phyloP scores from a whole-genome alignment of 2,113 vertebrate genomes.

The Lucifuga dentata region DNA sequence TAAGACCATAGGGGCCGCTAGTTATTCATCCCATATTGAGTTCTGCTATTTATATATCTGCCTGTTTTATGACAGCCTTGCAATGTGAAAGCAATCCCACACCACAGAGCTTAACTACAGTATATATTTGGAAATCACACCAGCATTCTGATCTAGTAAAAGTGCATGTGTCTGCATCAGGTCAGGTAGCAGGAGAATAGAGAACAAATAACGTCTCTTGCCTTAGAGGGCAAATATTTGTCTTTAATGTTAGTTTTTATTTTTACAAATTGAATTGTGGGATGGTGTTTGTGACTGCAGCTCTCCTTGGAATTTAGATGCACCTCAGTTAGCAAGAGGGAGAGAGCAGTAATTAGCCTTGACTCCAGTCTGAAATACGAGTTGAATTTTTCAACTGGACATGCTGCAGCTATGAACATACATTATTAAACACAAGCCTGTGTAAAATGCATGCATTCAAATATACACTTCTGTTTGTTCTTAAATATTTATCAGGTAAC shows the following conservation, averaged over 20 bases:
- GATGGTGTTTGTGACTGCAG: constrained; percentile 37
- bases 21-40: constrained; percentile 31
- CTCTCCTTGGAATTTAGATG: constrained; percentile 21
- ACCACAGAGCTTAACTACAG: constrained; percentile 29
- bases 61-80: constrained; percentile 45
- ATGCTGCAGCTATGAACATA: constrained; percentile 13
- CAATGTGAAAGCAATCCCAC: constrained; percentile 54
- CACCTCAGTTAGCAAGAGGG: not conserved
- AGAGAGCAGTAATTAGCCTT: constrained; percentile 6
- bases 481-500: constrained; percentile 18
- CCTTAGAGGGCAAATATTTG: constrained; percentile 44
- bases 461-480: not conserved
- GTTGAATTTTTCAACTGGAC: not conserved
- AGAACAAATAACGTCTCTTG: constrained; percentile 38
- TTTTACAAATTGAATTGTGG: constrained; percentile 43
- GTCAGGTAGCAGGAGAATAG: constrained; percentile 29
- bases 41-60: constrained; percentile 20
- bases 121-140: constrained; percentile 57
- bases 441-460: not conserved
- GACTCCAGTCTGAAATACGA: not conserved
- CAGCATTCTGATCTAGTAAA: constrained; percentile 34
- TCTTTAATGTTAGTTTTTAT: constrained; percentile 29
- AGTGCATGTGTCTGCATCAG: constrained; percentile 19
- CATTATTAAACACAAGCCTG: constrained; percentile 33
- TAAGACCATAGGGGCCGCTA: constrained; percentile 1